phyloP scores from a whole-genome alignment of 2,888 invertebrate genomes.

The Chymomyza amoena region DNA sequence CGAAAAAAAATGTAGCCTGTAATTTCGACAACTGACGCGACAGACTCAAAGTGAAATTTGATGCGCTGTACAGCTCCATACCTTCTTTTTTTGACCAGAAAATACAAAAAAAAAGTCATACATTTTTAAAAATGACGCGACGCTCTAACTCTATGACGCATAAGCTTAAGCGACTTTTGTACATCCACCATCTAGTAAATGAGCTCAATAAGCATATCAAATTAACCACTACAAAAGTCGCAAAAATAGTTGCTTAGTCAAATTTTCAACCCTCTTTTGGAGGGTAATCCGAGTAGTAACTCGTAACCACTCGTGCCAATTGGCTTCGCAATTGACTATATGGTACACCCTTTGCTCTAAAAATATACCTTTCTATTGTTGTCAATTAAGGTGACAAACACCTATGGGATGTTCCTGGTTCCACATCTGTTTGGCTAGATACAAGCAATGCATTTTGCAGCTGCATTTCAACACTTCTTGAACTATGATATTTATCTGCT shows the following conservation, averaged over 20 bases:
- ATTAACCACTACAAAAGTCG: conserved; percentile 36
- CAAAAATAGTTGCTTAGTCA: not conserved
- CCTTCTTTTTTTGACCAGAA: conserved; percentile 13
- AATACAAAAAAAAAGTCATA: conserved; percentile 11
- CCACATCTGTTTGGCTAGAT: conserved; percentile 21
- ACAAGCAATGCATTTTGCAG: conserved; percentile 6
- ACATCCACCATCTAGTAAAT: conserved; percentile 25
- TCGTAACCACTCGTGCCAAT: conserved; percentile 38
- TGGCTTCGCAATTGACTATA: conserved; percentile 23
- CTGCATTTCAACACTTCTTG: conserved; percentile 22
- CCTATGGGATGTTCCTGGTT: conserved; percentile 10
- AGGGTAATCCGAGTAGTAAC: conserved; percentile 26
- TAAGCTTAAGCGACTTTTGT: conserved; percentile 26
- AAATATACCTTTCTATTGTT: not conserved
- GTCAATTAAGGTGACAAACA: conserved; percentile 25
- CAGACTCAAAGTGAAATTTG: conserved; percentile 52
- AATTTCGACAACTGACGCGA: conserved; percentile 34
- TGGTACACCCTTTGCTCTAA: conserved; percentile 21
- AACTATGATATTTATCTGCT: conserved; percentile 33
- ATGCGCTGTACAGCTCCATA: conserved; percentile 18
- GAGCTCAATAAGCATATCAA: conserved; percentile 41
- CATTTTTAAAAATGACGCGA: not conserved
- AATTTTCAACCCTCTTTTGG: conserved; percentile 21
- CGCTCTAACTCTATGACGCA: conserved; percentile 24
- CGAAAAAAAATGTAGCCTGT: conserved; percentile 30